These are phyloP conservation scores for Polyommatus icarus DNA, from an alignment of 2,888 invertebrate species.

Conservation along the genomic window DNA sequence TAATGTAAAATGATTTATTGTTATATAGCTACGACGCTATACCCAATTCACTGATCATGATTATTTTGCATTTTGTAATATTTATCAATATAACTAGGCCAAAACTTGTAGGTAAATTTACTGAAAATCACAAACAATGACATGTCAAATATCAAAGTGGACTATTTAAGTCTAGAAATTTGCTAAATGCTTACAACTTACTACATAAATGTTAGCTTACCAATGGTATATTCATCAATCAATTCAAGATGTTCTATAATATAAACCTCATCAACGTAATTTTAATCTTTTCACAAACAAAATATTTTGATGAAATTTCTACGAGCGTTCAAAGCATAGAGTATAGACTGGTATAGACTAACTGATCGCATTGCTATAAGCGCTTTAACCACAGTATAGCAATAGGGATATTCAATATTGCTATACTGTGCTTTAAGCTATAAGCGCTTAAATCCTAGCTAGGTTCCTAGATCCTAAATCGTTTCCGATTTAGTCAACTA, in stretches of 20 bases:
- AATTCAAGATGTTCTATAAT: neutral
- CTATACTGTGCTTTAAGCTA: too few species aligned
- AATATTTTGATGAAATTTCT: slow-evolving; percentile 23
- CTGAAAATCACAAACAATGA: slow-evolving; percentile 33
- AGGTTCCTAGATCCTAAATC: too few species aligned
- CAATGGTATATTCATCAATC: neutral
- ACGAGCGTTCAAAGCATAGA: neutral
- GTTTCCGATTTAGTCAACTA: too few species aligned
- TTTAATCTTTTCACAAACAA: neutral
- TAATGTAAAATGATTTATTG: neutral
- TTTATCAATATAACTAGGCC: neutral
- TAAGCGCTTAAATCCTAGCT: too few species aligned
- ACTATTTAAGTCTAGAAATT: slow-evolving; percentile 28
- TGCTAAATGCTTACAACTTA: neutral
- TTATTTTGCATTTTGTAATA: neutral
- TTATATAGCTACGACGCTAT: neutral
- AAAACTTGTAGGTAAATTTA: neutral
- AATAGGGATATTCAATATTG: too few species aligned
- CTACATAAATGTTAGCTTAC: neutral
- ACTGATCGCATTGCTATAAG: too few species aligned
- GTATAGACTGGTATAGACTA: too few species aligned
- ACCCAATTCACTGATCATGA: neutral
- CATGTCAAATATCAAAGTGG: slow-evolving; percentile 38
- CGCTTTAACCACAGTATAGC: too few species aligned
- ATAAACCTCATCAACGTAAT: neutral